Conservation (phyloP, 1,140 invertebrate species). For the Druon quercuslanigerum region DNA sequence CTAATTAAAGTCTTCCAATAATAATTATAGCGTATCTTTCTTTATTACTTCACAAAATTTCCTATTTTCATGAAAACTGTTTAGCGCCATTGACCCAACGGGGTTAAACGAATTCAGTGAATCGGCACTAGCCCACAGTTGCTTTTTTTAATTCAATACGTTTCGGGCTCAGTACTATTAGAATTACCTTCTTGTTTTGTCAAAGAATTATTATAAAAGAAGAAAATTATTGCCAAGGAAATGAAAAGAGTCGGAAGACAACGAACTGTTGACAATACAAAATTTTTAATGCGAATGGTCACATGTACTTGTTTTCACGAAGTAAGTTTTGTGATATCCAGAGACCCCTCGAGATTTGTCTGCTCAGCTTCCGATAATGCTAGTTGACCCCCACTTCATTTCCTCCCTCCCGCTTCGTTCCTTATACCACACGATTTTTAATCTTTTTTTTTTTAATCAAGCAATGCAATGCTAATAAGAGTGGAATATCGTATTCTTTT, state of each 20-base stretch:
- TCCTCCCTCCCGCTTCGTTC: background rate
- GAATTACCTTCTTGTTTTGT: background rate
- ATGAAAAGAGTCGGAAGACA: background rate
- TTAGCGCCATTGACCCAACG: conserved; percentile 46
- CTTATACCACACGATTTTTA: background rate
- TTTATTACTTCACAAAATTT: background rate
- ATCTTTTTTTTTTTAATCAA: background rate
- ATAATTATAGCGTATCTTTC: no score
- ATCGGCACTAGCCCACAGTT: conserved; percentile 48
- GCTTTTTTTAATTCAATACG: conserved; percentile 58
- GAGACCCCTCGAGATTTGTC: background rate
- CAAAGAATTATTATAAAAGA: background rate
- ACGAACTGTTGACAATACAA: no score
- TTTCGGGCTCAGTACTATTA: background rate
- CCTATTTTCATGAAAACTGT: conserved; percentile 34
- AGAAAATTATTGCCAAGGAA: background rate
- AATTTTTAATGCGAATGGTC: background rate
- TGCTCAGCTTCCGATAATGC: background rate
- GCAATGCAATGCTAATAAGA: background rate
- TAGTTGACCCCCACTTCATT: conserved; percentile 1
- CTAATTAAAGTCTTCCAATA: no score
- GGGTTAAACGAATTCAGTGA: conserved; percentile 59
- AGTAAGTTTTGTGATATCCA: background rate
- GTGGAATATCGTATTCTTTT: background rate
- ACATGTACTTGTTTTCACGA: conserved; percentile 56